A percentile compares a stretch with the other conserved stretches of the same genome.
Conservation (phyloP, 2,113 vertebrate species). For the Ovibos moschatus region DNA sequence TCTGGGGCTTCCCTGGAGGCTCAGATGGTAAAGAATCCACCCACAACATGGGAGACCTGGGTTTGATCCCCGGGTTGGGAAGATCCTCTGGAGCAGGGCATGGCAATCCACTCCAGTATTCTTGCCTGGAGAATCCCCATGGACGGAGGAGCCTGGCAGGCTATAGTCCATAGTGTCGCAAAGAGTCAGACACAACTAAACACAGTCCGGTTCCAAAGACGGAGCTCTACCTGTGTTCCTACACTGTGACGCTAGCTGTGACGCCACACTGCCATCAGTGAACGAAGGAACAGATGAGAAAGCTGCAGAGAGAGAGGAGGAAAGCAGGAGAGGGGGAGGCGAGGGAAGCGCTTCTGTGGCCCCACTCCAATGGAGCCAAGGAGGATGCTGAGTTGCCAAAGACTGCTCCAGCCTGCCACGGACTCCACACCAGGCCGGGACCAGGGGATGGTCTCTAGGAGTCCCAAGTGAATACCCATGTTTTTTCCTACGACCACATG, state of each 20-base stretch:
- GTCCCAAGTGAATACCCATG: neutral
- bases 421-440: neutral
- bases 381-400: neutral
- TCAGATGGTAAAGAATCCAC: neutral
- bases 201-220: neutral
- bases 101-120: neutral
- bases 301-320: neutral
- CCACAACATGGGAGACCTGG: neutral
- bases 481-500: neutral
- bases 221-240: neutral
- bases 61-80: neutral
- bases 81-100: neutral
- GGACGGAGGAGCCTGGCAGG: neutral
- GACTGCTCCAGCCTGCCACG: neutral
- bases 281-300: neutral
- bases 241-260: too few relatives aligned
- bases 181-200: accelerated
- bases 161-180: neutral
- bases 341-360: neutral
- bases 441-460: neutral
- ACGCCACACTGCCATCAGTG: neutral
- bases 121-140: neutral
- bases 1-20: neutral
- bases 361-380: neutral
- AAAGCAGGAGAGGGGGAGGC: neutral